These are phyloP conservation scores for Glyptemys insculpta DNA, from an alignment of 2,797 vertebrate genomes.

Conservation along the genomic window DNA sequence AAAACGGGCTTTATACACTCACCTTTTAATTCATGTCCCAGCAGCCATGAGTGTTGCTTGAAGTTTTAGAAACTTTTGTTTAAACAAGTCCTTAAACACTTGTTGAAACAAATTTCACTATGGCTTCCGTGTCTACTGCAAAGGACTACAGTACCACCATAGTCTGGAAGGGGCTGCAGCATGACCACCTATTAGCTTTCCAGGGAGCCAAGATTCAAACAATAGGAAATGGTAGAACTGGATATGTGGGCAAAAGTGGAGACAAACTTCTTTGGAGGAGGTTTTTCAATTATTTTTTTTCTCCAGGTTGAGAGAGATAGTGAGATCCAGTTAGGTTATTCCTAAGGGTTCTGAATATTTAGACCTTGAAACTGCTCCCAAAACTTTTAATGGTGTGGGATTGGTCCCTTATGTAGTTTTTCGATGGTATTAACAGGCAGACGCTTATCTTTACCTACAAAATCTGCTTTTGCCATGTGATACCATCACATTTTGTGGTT, in stretches of 20 bases:
- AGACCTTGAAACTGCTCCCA: background rate
- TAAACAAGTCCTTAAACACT: background rate
- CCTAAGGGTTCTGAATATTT: background rate
- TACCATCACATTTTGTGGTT: background rate
- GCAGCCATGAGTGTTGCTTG: background rate
- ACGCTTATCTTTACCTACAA: background rate
- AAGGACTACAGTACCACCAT: rapidly evolving
- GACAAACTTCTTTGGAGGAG: background rate
- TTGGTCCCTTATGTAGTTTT: background rate
- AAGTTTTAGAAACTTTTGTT: background rate
- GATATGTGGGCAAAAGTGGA: background rate
- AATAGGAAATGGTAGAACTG: background rate
- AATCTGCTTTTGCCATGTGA: background rate
- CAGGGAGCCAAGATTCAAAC: background rate
- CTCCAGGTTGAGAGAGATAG: background rate
- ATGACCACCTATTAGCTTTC: background rate
- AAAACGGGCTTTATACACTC: rapidly evolving
- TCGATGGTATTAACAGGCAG: background rate
- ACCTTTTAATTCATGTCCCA: background rate
- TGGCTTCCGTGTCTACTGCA: background rate
- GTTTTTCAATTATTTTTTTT: background rate
- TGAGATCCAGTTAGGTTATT: background rate
- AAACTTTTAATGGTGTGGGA: background rate
- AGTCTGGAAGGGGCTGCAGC: background rate
- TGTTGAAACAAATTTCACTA: background rate